Percentiles rank a stretch among this genome's conserved stretches.
phyloP scores from a whole-genome alignment of 2,888 invertebrate species.

The Lapara coniferarum region DNA sequence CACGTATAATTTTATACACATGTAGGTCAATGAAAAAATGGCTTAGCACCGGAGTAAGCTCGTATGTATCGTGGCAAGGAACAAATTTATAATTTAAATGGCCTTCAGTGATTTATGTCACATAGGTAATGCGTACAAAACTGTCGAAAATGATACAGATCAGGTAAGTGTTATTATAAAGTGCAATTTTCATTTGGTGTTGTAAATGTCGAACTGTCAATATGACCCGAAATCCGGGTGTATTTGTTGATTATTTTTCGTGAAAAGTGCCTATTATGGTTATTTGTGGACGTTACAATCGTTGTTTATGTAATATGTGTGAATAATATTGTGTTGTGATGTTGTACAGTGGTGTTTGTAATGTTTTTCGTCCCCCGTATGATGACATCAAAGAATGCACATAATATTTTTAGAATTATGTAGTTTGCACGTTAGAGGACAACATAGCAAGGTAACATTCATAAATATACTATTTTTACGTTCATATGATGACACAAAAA shows the following conservation, averaged over 20 bases:
- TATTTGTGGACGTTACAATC: slow-evolving; percentile 26
- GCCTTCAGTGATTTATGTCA: slow-evolving; percentile 84
- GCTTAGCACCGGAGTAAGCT: slow-evolving; percentile 77
- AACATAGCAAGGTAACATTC: slow-evolving; percentile 67
- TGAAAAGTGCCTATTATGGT: slow-evolving; percentile 27
- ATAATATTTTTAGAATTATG: slow-evolving; percentile 82
- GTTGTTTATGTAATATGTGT: slow-evolving; percentile 24
- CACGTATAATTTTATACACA: slow-evolving; percentile 78
- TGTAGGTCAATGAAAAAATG: slow-evolving; percentile 84
- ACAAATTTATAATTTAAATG: slow-evolving; percentile 82
- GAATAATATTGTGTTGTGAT: slow-evolving; percentile 39
- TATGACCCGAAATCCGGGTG: slow-evolving; percentile 75
- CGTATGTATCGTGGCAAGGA: slow-evolving; percentile 81
- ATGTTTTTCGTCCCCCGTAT: slow-evolving; percentile 50
- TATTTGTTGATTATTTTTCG: slow-evolving; percentile 29
- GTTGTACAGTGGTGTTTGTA: slow-evolving; percentile 34
- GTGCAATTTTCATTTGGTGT: slow-evolving; percentile 65
- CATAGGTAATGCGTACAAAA: slow-evolving; percentile 80
- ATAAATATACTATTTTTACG: slow-evolving; percentile 51
- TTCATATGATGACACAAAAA: slow-evolving; percentile 21
- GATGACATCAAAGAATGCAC: slow-evolving; percentile 77
- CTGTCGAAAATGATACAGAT: slow-evolving; percentile 80
- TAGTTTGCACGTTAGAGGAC: slow-evolving; percentile 76
- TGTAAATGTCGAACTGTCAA: slow-evolving; percentile 80
- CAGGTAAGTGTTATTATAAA: slow-evolving; percentile 63